phyloP scores from a whole-genome alignment of 2,797 vertebrate genomes.

The Sebastiscus albofasciatus region DNA sequence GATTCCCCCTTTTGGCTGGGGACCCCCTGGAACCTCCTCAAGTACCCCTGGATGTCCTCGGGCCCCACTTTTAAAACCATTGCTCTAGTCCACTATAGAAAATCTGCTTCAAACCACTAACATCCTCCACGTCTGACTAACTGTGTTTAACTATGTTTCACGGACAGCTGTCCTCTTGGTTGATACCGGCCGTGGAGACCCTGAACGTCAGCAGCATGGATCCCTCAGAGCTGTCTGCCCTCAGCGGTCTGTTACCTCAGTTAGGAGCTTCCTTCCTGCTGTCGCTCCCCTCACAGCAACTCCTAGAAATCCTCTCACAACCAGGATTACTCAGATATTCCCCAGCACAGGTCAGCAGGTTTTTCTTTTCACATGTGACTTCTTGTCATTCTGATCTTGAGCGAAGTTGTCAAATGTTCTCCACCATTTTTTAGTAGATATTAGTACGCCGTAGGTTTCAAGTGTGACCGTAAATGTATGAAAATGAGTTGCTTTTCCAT shows the following conservation, averaged over 20 bases:
- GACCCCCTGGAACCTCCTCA: too few species aligned
- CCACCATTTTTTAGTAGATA: not conserved
- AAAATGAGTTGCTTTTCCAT: not conserved
- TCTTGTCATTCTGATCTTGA: not conserved
- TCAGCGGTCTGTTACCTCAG: conserved; percentile 85
- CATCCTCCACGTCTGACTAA: not conserved
- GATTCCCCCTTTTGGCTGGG: too few species aligned
- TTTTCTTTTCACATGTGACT: not conserved
- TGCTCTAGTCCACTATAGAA: not conserved
- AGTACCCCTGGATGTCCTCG: too few species aligned
- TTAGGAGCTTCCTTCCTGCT: conserved; percentile 86
- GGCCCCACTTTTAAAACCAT: too few species aligned
- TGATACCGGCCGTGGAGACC: conserved; percentile 79
- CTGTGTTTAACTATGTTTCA: conserved; percentile 20
- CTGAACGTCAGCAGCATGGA: conserved; percentile 80
- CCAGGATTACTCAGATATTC: conserved; percentile 79
- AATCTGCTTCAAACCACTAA: not conserved
- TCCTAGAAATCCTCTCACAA: conserved; percentile 83
- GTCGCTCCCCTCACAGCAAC: conserved; percentile 80
- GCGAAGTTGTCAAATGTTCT: not conserved
- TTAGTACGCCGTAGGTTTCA: not conserved
- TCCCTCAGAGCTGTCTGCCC: conserved; percentile 74
- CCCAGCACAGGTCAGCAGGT: conserved; percentile 84
- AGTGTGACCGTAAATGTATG: not conserved
- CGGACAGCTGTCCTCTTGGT: conserved; percentile 86